Conservation (phyloP, 2,797 vertebrate genomes). For the Sebastes trivittatus region DNA sequence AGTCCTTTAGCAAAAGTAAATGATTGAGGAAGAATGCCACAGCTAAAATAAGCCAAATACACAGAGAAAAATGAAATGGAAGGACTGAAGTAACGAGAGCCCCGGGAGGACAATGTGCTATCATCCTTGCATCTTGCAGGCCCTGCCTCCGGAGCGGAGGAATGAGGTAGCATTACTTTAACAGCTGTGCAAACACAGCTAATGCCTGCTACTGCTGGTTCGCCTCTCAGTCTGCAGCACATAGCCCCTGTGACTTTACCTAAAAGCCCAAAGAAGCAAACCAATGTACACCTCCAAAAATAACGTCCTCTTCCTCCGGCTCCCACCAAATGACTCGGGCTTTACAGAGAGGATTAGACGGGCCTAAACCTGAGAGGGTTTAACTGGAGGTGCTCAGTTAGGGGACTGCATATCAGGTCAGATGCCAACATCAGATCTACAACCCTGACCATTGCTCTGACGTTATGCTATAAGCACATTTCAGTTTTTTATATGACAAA, state of each 20-base stretch:
- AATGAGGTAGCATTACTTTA: slow-evolving; percentile 79
- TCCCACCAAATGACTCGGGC: slow-evolving; percentile 42
- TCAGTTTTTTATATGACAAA: slow-evolving; percentile 1
- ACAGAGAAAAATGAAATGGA: background rate
- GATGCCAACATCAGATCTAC: background rate
- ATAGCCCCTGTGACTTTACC: slow-evolving; percentile 54
- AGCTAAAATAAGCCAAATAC: background rate
- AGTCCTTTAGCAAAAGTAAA: background rate
- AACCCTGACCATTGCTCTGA: background rate
- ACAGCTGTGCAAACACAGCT: slow-evolving; percentile 80
- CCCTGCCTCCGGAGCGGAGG: slow-evolving; percentile 47
- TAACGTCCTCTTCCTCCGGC: slow-evolving; percentile 29
- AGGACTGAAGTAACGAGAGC: slow-evolving; percentile 17
- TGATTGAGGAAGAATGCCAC: background rate
- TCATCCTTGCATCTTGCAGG: slow-evolving; percentile 42
- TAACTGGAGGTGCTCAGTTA: background rate
- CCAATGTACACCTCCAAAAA: slow-evolving; percentile 47
- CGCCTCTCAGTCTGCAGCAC: slow-evolving; percentile 39
- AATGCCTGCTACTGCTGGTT: slow-evolving; percentile 73
- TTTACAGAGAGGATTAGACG: slow-evolving; percentile 20
- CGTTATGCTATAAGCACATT: background rate
- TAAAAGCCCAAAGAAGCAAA: slow-evolving; percentile 38
- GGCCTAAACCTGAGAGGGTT: slow-evolving; percentile 14
- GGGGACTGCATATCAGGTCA: slow-evolving; percentile 5
- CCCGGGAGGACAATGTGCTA: slow-evolving; percentile 25